Evolutionary conservation across 2,113 vertebrate genomes (phyloP).

Genomic region (Ursus arctos): DNA sequence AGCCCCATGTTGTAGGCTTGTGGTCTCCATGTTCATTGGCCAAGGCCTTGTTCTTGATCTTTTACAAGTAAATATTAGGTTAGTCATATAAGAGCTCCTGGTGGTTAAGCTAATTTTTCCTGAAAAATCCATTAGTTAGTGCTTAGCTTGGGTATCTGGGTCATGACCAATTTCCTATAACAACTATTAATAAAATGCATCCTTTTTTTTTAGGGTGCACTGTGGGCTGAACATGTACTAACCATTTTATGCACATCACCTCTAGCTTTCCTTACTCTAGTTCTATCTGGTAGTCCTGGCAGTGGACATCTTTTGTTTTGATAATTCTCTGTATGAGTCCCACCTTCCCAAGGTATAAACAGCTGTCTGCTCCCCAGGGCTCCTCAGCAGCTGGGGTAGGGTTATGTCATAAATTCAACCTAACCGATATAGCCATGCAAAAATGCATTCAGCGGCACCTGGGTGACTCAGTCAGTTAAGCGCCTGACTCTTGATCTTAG

Average conservation of each 20-base stretch:
- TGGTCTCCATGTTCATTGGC: neutral
- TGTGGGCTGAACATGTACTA: neutral
- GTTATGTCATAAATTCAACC: neutral
- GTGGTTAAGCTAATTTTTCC: neutral
- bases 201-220: neutral
- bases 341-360: neutral
- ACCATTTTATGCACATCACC: neutral
- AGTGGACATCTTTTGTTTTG: neutral
- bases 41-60: neutral
- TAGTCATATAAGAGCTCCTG: neutral
- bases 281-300: neutral
- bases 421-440: neutral
- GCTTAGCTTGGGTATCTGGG: neutral
- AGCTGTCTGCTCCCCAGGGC: neutral
- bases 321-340: neutral
- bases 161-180: neutral
- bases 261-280: neutral
- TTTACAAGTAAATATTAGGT: neutral
- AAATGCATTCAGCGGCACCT: neutral
- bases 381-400: neutral
- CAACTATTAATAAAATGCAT: neutral
- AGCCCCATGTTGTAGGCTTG: neutral
- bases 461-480: neutral
- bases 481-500: neutral
- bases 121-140: neutral